Conservation (phyloP, 2,113 vertebrate species). For the Pimephales promelas region DNA sequence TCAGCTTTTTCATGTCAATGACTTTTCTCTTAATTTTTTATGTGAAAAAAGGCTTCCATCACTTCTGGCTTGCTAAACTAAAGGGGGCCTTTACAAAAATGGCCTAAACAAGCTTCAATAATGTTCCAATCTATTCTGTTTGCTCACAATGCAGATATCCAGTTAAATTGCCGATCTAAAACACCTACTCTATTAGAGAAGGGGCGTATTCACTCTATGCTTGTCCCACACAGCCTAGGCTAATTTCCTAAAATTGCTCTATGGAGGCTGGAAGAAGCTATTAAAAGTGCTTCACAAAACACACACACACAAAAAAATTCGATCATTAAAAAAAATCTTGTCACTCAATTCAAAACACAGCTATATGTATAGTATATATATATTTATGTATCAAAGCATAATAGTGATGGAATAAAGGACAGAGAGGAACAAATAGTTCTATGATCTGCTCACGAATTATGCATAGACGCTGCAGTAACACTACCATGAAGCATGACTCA, state of each 20-base stretch:
- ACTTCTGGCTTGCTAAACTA: background rate
- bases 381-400: background rate
- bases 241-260: background rate
- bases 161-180: background rate
- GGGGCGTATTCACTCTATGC: background rate
- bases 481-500: slow-evolving; percentile 73
- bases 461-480: slow-evolving; percentile 68
- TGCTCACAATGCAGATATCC: background rate
- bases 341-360: background rate
- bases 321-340: background rate
- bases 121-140: background rate
- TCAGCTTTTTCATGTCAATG: too few relatives aligned
- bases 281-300: background rate
- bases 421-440: slow-evolving; percentile 11
- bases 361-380: background rate
- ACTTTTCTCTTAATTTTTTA: background rate
- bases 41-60: background rate
- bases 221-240: background rate
- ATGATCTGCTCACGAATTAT: slow-evolving; percentile 62
- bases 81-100: background rate
- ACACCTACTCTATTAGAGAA: background rate
- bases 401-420: background rate
- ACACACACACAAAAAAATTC: background rate
- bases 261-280: background rate
- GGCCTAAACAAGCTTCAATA: background rate